These are phyloP conservation scores for Zaprionus gabonicus DNA, from an alignment of 1,140 invertebrate species.

Conservation along the genomic window DNA sequence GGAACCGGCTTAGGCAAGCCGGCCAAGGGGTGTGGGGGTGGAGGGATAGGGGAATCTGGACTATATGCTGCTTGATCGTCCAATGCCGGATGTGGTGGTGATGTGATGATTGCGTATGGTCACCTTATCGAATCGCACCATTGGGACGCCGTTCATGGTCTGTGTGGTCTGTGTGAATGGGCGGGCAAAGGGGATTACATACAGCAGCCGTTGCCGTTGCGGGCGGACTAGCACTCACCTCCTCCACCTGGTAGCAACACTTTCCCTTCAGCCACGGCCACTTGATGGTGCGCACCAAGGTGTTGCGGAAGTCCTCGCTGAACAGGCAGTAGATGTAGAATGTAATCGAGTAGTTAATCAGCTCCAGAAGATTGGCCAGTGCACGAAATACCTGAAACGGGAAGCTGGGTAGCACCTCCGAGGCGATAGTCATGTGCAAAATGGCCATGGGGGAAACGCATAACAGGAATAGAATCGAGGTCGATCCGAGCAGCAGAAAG, in stretches of 20 bases:
- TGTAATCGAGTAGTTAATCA: conserved; percentile 91
- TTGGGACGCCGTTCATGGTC: conserved; percentile 48
- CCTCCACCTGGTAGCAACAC: conserved; percentile 73
- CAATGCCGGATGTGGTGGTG: conserved; percentile 76
- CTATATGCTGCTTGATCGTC: conserved; percentile 80
- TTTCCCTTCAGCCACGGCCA: conserved; percentile 85
- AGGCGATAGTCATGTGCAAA: conserved; percentile 88
- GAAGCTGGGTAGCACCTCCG: conserved; percentile 87
- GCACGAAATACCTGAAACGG: conserved; percentile 90
- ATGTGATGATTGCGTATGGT: conserved; percentile 71
- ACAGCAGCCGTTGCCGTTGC: conserved; percentile 59
- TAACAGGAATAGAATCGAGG: conserved; percentile 90
- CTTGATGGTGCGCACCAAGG: conserved; percentile 88
- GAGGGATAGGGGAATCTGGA: background rate
- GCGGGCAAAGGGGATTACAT: conserved; percentile 56
- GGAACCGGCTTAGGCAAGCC: background rate
- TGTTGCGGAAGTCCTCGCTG: conserved; percentile 90
- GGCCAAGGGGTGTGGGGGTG: background rate
- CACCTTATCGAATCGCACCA: conserved; percentile 74
- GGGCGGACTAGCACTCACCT: conserved; percentile 77
- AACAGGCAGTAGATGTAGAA: conserved; percentile 93
- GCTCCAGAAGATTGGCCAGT: conserved; percentile 89
- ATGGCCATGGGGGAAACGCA: conserved; percentile 92
- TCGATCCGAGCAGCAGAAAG: conserved; percentile 89
- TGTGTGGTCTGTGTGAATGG: conserved; percentile 56